Percentiles rank a stretch among this genome's conserved stretches.
Conservation (phyloP, 2,888 invertebrate species). For the Choreutis nemorana region DNA sequence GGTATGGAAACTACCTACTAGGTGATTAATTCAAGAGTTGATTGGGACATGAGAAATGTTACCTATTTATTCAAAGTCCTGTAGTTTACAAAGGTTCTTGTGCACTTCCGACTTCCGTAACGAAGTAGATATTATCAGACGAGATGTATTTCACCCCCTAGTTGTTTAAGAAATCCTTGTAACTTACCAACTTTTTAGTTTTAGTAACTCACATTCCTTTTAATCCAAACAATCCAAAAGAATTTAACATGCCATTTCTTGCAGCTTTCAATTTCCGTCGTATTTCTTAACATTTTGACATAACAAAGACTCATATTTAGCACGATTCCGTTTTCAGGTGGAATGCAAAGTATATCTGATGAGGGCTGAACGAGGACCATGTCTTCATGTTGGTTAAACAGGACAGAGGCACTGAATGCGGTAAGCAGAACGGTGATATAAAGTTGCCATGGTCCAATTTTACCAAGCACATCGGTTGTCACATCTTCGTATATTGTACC, state of each 20-base stretch:
- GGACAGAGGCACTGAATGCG: conserved; percentile 25
- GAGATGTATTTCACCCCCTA: too few species aligned
- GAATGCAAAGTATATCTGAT: conserved; percentile 23
- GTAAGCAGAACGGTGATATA: conserved; percentile 37
- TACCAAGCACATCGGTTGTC: conserved; percentile 46
- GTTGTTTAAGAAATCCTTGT: too few species aligned
- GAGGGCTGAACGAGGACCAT: conserved; percentile 33
- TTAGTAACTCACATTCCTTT: conserved; percentile 40
- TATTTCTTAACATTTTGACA: conserved; percentile 20
- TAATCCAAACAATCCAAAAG: conserved; percentile 42
- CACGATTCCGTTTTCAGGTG: conserved; percentile 19
- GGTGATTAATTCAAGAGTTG: too few species aligned
- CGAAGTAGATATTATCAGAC: too few species aligned
- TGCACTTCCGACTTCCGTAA: conserved; percentile 1
- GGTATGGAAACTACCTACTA: too few species aligned
- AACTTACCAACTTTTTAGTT: too few species aligned
- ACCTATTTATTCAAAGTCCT: too few species aligned
- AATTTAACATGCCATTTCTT: conserved; percentile 37
- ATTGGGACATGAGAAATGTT: too few species aligned
- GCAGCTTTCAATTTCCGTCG: conserved; percentile 26
- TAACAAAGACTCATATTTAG: conserved; percentile 32
- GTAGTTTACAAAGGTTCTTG: too few species aligned
- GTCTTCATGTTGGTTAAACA: conserved; percentile 43
- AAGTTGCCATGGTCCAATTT: conserved; percentile 52
- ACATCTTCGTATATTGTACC: conserved; percentile 52